Evolutionary conservation across 2,888 invertebrate species (phyloP), one percentile per base, ranked within the genome.

Genomic region (Barypeithes pellucidus): DNA sequence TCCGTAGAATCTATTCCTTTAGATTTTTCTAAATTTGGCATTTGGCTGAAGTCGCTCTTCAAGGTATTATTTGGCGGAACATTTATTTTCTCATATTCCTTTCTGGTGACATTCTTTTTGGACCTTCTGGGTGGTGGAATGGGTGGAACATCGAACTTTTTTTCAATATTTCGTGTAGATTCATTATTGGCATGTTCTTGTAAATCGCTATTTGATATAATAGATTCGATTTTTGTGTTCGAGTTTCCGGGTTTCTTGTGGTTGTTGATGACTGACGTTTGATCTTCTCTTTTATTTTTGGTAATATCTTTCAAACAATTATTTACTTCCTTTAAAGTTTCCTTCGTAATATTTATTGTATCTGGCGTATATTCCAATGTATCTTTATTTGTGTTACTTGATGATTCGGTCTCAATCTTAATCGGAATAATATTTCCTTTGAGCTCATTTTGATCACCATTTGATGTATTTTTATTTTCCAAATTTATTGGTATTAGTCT

Each of bases 371-470:
- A 16, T n/a, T 43, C 16, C 43, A 43, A 16, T 5, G 3, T 3
- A 43, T 62, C 8, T 43, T 1, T 39, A 43, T 36, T 50, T 3
- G 20, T 22, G 14, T 14, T 16, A 3, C 7, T 43, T 14, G 12
- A 4, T 5, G 1, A n/a, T 43, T 41, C n/a, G 24, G 14, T 22
- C 29, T 67, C 67, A 16, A 45, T 57, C 59, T 14, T 57, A 7
- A 59, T 59, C 20, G 68, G 60, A 24, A 59, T 43, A 41, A 57
- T 54, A 22, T 33, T 43, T 43, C 22, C 11, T 43, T 14, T 33
- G 33, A 41, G 12, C 33, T 54, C 41, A 3, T 20, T 20, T 41
- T 60, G 24, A 9, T 24, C 12, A 8, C 2, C 9, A n/a, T 5
- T 29, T 29, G 29, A 7, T 16, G 16, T 7, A 16, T 43, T 22